Base-by-base conservation (phyloP, 1,140 invertebrate genomes). In the Orchestia grillus region DNA sequence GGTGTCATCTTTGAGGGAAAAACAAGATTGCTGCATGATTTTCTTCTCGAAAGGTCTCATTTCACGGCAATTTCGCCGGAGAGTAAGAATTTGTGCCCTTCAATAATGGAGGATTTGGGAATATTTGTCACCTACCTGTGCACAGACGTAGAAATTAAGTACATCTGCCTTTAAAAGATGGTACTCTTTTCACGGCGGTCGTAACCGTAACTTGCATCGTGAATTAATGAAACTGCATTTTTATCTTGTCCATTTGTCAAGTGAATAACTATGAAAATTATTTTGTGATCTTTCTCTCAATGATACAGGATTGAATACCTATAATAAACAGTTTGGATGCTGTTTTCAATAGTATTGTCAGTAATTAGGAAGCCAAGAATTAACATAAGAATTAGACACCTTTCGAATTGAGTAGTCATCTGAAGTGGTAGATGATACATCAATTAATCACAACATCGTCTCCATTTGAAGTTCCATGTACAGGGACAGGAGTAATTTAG, bases 91-190 rank as follows among this genome's bases (percentile, higher is more conserved):
- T 47, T 42, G 92, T 47, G 41, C 44, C 16, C 92, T 40, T 45
- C 44, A 45, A 47, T 94, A 44, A 94, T n/a, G 44, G 92, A 94
- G 40, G 44, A 94, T 47, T 47, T 19, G 40, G 44, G 40, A 44
- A 94, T 94, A 94, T 94, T 94, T 94, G 92, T 94, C 92, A 94
- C 43, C 92, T 94, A 15, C 62, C 62, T 77, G 62, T 77, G 62
- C 62, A 15, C 62, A 77, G 62, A 77, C 11, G 62, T 77, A 77
- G 62, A 77, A 77, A 77, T 77, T 77, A 77, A 36, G 62, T 3
- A 28, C 62, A 77, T 8, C 36, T 77, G 28, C 62, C 62, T 3
- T 23, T 3, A 15, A 77, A 77, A 77, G 62, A 77, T 77, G 11
- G 1, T 77, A 36, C 28, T 77, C 3, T 36, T 77, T 36, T 77